phyloP scores from a whole-genome alignment of 1,140 invertebrate genomes.

The Capitella teleta region DNA sequence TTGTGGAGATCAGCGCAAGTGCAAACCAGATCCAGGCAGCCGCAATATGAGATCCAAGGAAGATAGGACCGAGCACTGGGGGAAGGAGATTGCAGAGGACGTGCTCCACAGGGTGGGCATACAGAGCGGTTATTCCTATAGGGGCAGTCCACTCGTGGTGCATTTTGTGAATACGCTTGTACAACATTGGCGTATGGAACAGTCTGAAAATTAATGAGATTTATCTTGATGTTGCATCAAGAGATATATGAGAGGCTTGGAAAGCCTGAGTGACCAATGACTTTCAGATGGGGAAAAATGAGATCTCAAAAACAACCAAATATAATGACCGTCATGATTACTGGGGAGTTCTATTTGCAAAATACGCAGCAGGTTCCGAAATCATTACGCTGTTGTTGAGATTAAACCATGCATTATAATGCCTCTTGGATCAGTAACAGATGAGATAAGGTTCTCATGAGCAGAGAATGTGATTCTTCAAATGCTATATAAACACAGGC shows the following conservation, averaged over 20 bases:
- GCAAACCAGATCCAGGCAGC: constrained; percentile 71
- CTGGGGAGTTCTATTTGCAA: background rate
- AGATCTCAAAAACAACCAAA: background rate
- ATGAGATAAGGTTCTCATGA: too few relatives aligned
- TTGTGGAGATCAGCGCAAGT: constrained; percentile 64
- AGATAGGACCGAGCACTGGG: constrained; percentile 63
- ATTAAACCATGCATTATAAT: background rate
- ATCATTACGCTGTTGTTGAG: background rate
- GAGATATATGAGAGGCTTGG: background rate
- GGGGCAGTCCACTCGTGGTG: constrained; percentile 48
- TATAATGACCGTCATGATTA: background rate
- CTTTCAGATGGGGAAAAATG: background rate
- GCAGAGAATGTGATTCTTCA: too few relatives aligned
- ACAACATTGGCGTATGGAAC: constrained; percentile 62
- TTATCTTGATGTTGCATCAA: background rate
- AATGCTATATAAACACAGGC: too few relatives aligned
- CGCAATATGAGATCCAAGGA: constrained; percentile 69
- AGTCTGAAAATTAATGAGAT: constrained; percentile 49
- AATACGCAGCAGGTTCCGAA: background rate
- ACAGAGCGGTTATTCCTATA: constrained; percentile 60
- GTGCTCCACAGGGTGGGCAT: constrained; percentile 80
- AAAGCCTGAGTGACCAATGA: background rate
- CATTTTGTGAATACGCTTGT: constrained; percentile 73
- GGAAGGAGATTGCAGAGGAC: constrained; percentile 71
- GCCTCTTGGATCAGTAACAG: too few relatives aligned